phyloP scores from a whole-genome alignment of 2,113 vertebrate species.

The Stegastes partitus region DNA sequence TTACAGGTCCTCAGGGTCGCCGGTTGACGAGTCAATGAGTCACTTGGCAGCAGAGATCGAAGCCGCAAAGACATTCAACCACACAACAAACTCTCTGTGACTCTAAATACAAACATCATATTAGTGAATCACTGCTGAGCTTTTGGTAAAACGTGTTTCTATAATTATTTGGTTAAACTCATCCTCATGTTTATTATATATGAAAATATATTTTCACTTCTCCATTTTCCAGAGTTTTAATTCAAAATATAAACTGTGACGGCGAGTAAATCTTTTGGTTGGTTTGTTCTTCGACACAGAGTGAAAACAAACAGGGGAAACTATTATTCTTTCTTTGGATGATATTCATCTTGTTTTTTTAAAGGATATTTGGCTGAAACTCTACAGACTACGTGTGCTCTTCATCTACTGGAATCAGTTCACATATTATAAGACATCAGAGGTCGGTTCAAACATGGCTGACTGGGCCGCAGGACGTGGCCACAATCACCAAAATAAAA shows the following conservation, averaged over 20 bases:
- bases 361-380: conserved; percentile 69
- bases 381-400: conserved; percentile 17
- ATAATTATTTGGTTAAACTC: conserved; percentile 59
- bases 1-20: conserved; percentile 15
- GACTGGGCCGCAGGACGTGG: conserved; percentile 16
- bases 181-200: conserved; percentile 40
- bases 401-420: conserved; percentile 15
- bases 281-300: conserved; percentile 50
- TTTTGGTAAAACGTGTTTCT: conserved; percentile 71
- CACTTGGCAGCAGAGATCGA: no score
- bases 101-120: conserved; percentile 4
- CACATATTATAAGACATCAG: conserved; percentile 8
- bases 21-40: neutral
- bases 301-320: conserved; percentile 66
- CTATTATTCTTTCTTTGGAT: conserved; percentile 76
- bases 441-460: conserved; percentile 11
- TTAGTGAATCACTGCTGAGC: conserved; percentile 53
- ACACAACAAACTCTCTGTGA: no score
- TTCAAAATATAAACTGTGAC: conserved; percentile 35
- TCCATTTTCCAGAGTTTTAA: neutral
- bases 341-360: conserved; percentile 66
- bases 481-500: conserved; percentile 10
- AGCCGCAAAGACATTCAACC: conserved; percentile 35
- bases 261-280: conserved; percentile 58
- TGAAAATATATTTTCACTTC: conserved; percentile 75